phyloP scores from a whole-genome alignment of 2,797 vertebrate genomes.

The Cyclopterus lumpus region DNA sequence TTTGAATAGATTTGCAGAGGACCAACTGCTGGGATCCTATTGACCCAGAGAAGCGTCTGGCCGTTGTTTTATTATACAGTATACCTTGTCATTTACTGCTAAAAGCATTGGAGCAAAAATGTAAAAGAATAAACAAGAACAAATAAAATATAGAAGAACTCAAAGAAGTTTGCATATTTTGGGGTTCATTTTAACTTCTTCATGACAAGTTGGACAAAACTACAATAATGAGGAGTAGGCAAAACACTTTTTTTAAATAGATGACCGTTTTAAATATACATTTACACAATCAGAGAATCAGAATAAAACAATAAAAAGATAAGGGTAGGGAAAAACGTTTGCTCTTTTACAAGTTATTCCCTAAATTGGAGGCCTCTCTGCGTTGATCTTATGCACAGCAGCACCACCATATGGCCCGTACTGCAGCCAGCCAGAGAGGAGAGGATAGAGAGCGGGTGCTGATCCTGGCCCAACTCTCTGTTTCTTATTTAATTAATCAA shows the following conservation, averaged over 20 bases:
- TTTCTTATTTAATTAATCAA: constrained; percentile 65
- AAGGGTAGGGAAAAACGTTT: background rate
- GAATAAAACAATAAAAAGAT: background rate
- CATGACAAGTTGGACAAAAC: background rate
- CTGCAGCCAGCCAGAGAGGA: constrained; percentile 23
- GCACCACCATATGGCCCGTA: constrained; percentile 53
- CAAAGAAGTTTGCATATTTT: background rate
- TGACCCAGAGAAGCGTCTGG: background rate
- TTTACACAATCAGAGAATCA: background rate
- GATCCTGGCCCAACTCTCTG: constrained; percentile 51
- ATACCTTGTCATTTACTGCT: background rate
- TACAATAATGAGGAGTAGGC: background rate
- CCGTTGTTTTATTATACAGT: background rate
- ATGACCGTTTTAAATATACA: background rate
- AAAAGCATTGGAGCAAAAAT: background rate
- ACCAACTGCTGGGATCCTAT: background rate
- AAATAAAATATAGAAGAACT: background rate
- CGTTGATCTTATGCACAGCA: constrained; percentile 45
- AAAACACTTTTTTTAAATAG: background rate
- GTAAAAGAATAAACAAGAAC: background rate
- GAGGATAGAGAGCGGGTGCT: constrained; percentile 16
- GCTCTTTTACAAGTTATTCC: background rate
- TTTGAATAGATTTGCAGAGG: background rate
- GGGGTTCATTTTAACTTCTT: background rate
- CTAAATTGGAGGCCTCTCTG: background rate